Percentiles rank a stretch among this genome's conserved stretches.
Evolutionary conservation across 1,140 invertebrate genomes (phyloP).

Genomic region (Heliconius hermathena): DNA sequence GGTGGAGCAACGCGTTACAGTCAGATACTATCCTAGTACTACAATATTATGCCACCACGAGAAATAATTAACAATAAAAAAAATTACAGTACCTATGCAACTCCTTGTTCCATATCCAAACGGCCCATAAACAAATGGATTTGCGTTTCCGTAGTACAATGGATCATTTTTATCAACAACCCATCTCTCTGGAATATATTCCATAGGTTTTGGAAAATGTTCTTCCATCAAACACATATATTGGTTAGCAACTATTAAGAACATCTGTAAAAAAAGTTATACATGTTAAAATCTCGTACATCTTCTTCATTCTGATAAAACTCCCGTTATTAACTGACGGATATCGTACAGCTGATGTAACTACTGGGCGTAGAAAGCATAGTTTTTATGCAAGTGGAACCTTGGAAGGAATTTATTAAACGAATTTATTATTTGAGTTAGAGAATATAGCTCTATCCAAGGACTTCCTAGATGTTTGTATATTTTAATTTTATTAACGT

Average conservation of each 20-base stretch:
- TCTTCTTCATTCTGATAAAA: not conserved
- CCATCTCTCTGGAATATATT: constrained; percentile 84
- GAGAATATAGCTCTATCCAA: no score
- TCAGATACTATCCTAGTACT: no score
- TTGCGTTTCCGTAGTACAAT: constrained; percentile 70
- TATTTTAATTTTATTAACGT: no score
- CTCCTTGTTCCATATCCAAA: constrained; percentile 85
- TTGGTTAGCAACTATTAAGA: constrained; percentile 62
- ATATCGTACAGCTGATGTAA: no score
- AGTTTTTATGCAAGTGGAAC: no score
- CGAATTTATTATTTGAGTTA: no score
- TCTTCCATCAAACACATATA: constrained; percentile 73
- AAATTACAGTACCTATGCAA: constrained; percentile 66
- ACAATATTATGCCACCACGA: no score
- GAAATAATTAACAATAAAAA: not conserved
- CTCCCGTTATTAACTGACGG: not conserved
- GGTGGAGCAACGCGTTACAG: no score
- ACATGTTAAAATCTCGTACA: not conserved
- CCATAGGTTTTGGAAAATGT: constrained; percentile 75
- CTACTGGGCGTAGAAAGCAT: no score
- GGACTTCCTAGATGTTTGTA: no score
- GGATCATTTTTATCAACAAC: constrained; percentile 65
- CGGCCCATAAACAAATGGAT: constrained; percentile 82
- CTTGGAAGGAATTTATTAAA: no score
- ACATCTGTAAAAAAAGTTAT: constrained; percentile 44